phyloP scores from a whole-genome alignment of 2,888 invertebrate genomes.

The Drosophila longiperda region DNA sequence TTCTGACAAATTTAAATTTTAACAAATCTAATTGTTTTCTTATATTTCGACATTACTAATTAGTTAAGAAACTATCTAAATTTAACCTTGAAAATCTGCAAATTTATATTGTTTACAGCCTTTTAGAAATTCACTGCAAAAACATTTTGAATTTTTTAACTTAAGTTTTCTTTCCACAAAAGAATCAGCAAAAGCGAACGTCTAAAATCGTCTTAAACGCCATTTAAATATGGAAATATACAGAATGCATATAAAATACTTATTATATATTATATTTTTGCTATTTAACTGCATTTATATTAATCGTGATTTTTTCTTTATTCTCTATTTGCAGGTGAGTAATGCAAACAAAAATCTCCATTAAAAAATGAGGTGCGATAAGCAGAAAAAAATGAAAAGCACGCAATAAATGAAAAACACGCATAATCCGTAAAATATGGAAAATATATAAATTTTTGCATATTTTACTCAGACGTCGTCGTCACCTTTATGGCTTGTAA shows the following conservation, averaged over 20 bases:
- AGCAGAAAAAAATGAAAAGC: constrained; percentile 1
- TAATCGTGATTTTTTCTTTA: constrained; percentile 34
- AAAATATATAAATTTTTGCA: constrained; percentile 20
- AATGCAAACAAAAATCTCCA: constrained; percentile 45
- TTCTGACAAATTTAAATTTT: background rate
- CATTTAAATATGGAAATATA: background rate
- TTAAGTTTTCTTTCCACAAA: background rate
- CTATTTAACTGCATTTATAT: constrained; percentile 16
- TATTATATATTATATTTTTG: background rate
- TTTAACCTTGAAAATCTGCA: background rate
- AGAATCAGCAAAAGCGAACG: too few relatives aligned
- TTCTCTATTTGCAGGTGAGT: constrained; percentile 62
- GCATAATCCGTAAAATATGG: constrained; percentile 22
- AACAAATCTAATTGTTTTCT: background rate
- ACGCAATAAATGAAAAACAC: constrained; percentile 36
- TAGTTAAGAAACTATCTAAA: background rate
- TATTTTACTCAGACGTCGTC: constrained; percentile 26
- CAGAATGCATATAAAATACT: background rate
- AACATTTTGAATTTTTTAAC: background rate
- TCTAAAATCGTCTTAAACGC: too few relatives aligned
- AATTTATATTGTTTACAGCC: background rate
- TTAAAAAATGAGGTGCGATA: constrained; percentile 9
- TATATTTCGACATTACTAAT: background rate
- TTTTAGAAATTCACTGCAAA: background rate
- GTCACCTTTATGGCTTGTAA: constrained; percentile 59